phyloP scores from a whole-genome alignment of 2,113 vertebrate genomes.

The Coreoperca whiteheadi region DNA sequence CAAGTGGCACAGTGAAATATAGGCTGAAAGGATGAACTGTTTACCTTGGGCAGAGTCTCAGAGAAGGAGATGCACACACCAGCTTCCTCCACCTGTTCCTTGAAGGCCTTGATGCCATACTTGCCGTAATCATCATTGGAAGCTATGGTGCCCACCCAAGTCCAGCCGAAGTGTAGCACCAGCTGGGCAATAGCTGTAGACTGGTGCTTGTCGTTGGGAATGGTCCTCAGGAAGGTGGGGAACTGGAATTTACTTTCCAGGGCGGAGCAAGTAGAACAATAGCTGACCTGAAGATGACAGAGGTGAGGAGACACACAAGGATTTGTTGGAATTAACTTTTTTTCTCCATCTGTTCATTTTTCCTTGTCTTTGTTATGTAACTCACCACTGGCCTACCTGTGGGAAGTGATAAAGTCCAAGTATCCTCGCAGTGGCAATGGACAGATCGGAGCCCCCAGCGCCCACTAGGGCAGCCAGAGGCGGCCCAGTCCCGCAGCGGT shows the following conservation, averaged over 20 bases:
- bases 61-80: slow-evolving; percentile 90
- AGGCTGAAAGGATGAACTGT: neutral
- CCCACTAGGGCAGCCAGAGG: slow-evolving; percentile 87
- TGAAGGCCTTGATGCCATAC: slow-evolving; percentile 89
- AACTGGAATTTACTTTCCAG: slow-evolving; percentile 90
- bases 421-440: slow-evolving; percentile 88
- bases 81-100: slow-evolving; percentile 85
- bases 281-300: slow-evolving; percentile 83
- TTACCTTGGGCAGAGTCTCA: slow-evolving; percentile 87
- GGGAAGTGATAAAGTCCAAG: slow-evolving; percentile 89
- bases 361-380: neutral
- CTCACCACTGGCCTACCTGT: slow-evolving; percentile 77
- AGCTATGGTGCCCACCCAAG: slow-evolving; percentile 89
- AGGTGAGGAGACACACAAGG: neutral
- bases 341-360: neutral
- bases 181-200: slow-evolving; percentile 84
- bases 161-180: slow-evolving; percentile 89
- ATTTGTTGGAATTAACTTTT: neutral
- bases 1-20: neutral
- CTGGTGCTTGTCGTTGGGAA: slow-evolving; percentile 85
- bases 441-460: slow-evolving; percentile 87
- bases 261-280: slow-evolving; percentile 85
- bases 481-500: slow-evolving; percentile 85
- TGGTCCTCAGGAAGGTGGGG: slow-evolving; percentile 86
- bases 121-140: slow-evolving; percentile 91